Evolutionary conservation across 2,888 invertebrate species (phyloP).

Genomic region (Gastracanthus pulcherrimus): DNA sequence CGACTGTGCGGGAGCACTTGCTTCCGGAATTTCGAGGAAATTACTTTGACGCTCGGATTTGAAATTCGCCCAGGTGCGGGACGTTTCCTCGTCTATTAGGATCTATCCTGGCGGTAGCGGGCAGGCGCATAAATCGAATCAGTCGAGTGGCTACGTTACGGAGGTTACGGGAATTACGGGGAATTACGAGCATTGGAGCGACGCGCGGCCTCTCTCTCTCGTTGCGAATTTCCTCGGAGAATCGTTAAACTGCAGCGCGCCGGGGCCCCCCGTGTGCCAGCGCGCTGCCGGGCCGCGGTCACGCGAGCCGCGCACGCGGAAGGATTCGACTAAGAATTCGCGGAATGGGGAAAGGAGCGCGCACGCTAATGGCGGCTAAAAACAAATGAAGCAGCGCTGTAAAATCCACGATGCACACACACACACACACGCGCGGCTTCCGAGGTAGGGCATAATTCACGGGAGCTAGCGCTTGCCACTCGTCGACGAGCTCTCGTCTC

Average conservation of each 20-base stretch:
- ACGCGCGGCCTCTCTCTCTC: background rate
- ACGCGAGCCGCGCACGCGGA: no score
- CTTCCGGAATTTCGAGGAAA: no score
- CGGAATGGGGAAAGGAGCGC: background rate
- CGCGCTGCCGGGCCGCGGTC: no score
- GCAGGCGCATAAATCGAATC: conserved; percentile 48
- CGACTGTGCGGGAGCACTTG: no score
- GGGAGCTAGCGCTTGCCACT: conserved; percentile 49
- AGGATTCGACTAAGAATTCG: no score
- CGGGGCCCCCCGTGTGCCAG: background rate
- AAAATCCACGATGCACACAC: background rate
- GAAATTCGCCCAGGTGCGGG: no score
- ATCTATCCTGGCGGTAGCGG: no score
- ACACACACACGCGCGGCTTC: background rate
- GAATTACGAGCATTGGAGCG: background rate
- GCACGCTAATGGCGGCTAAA: background rate
- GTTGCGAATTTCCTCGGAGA: conserved; percentile 33
- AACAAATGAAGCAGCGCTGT: background rate
- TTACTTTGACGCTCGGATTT: no score
- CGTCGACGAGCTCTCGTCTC: no score
- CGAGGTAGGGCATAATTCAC: background rate
- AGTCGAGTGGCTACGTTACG: conserved; percentile 24
- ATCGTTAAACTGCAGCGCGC: conserved; percentile 30
- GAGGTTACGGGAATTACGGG: conserved; percentile 18
- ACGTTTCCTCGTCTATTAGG: no score